These are phyloP conservation scores for Gallinago solitaria DNA, from an alignment of 2,797 vertebrate species.

Conservation along the genomic window DNA sequence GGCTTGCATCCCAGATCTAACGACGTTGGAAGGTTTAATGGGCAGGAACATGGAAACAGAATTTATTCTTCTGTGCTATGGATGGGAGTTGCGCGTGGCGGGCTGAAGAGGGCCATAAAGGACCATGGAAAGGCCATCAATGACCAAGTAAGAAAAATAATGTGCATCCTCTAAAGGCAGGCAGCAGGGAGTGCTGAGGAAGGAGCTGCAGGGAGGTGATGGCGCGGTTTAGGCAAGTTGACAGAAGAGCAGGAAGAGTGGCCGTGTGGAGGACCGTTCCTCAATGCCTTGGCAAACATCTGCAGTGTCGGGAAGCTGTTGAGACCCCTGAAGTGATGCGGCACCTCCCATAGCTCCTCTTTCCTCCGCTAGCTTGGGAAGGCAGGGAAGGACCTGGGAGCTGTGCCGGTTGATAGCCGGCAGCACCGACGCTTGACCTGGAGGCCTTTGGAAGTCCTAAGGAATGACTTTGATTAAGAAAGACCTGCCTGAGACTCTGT, in stretches of 20 bases:
- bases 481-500: neutral
- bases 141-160: conserved; percentile 14
- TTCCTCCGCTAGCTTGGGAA: neutral
- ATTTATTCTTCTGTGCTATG: conserved; percentile 21
- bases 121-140: conserved; percentile 11
- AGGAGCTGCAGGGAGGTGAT: neutral
- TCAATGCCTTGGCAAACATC: neutral
- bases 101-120: neutral
- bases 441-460: neutral
- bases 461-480: neutral
- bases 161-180: neutral
- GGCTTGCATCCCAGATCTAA: neutral
- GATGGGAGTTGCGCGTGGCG: conserved; percentile 33
- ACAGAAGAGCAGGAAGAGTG: neutral
- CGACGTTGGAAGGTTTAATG: conserved; percentile 7
- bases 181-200: neutral
- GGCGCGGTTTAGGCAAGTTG: neutral
- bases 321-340: neutral
- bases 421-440: neutral
- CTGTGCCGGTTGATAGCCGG: neutral
- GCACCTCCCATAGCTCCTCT: neutral
- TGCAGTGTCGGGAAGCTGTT: neutral
- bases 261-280: neutral
- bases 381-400: neutral
- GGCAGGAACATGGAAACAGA: conserved; percentile 12